Conservation (phyloP, 2,888 invertebrate genomes). For the Homarus gammarus region DNA sequence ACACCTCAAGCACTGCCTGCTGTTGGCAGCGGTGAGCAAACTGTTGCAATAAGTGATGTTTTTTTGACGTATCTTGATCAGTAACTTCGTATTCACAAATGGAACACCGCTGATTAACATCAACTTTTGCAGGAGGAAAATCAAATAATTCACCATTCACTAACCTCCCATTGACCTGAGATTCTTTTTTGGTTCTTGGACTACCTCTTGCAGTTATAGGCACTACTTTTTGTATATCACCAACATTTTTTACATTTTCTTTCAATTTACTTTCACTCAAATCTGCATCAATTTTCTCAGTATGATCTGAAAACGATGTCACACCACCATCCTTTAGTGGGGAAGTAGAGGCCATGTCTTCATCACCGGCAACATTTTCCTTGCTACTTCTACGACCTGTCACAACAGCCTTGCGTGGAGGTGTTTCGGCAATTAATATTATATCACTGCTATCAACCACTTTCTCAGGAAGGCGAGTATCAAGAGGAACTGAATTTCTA, state of each 20-base stretch:
- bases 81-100: conserved; percentile 49
- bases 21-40: conserved; percentile 56
- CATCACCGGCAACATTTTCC: conserved; percentile 45
- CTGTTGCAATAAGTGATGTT: conserved; percentile 51
- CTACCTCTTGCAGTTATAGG: background rate
- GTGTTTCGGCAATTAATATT: background rate
- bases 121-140: conserved; percentile 11
- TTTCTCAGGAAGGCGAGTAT: background rate
- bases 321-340: conserved; percentile 34
- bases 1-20: conserved; percentile 49
- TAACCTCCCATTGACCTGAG: conserved; percentile 51
- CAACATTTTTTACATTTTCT: conserved; percentile 33
- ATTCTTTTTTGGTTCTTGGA: conserved; percentile 37
- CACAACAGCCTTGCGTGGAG: background rate
- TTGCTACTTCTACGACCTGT: conserved; percentile 39
- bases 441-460: background rate
- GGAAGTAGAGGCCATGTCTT: background rate
- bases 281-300: conserved; percentile 19
- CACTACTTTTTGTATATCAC: conserved; percentile 13
- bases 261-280: conserved; percentile 21
- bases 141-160: conserved; percentile 43
- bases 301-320: conserved; percentile 9
- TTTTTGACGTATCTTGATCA: conserved; percentile 40
- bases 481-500: background rate
- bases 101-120: conserved; percentile 23